These are phyloP conservation scores for Stenopsyche tienmushanensis DNA, from an alignment of 1,140 invertebrate genomes.

Conservation along the genomic window DNA sequence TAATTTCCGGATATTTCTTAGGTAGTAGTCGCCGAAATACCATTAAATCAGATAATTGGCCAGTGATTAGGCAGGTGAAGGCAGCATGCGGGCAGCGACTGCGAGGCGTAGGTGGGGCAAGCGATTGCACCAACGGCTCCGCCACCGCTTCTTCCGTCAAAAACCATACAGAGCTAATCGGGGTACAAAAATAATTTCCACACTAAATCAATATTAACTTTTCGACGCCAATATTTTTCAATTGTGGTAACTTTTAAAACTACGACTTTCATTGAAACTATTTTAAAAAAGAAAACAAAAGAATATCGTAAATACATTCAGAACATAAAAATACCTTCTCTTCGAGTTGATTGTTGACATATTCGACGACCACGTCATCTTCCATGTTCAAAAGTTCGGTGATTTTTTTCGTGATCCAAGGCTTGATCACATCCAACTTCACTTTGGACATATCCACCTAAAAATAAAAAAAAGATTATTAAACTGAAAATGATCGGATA, in stretches of 20 bases:
- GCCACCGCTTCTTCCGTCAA: slow-evolving; percentile 44
- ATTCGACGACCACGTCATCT: slow-evolving; percentile 98
- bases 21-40: slow-evolving; percentile 41
- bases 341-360: slow-evolving; percentile 98
- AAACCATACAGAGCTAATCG: slow-evolving; percentile 51
- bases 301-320: no score
- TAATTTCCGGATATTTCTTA: slow-evolving; percentile 32
- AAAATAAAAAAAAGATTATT: slow-evolving; percentile 41
- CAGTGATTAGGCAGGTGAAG: slow-evolving; percentile 39
- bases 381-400: slow-evolving; percentile 95
- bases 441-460: slow-evolving; percentile 99
- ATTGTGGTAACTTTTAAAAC: slow-evolving; percentile 18
- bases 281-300: slow-evolving; percentile 33
- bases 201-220: slow-evolving; percentile 57
- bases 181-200: slow-evolving; percentile 58
- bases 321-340: slow-evolving; percentile 71
- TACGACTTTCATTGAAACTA: slow-evolving; percentile 3
- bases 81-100: slow-evolving; percentile 47
- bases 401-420: slow-evolving; percentile 97
- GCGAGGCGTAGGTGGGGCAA: slow-evolving; percentile 42
- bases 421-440: slow-evolving; percentile 96
- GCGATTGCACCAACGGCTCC: slow-evolving; percentile 17
- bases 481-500: no score
- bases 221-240: slow-evolving; percentile 31
- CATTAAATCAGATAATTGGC: slow-evolving; percentile 30